Percentiles rank a stretch among this genome's conserved stretches.
Conservation (phyloP, 1,140 invertebrate species). For the Phenacoccus solenopsis region DNA sequence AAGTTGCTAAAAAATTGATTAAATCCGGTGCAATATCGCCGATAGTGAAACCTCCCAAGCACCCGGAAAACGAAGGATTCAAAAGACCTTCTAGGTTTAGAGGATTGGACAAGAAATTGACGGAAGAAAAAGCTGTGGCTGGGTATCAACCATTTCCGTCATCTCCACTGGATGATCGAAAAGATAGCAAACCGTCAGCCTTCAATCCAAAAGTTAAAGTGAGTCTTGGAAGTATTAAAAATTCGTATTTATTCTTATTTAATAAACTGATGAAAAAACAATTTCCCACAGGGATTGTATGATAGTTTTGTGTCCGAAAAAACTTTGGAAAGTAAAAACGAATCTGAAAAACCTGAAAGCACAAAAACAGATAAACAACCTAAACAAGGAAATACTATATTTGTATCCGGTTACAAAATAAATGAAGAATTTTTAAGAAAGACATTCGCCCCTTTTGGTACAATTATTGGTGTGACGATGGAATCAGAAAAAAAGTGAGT, state of each 20-base stretch:
- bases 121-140: slow-evolving; percentile 47
- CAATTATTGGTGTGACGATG: slow-evolving; percentile 78
- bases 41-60: slow-evolving; percentile 58
- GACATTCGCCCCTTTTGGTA: slow-evolving; percentile 61
- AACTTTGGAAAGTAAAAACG: slow-evolving; percentile 45
- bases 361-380: slow-evolving; percentile 47
- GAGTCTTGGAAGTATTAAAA: not conserved
- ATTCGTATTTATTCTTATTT: not conserved
- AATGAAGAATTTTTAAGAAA: slow-evolving; percentile 71
- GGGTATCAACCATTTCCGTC: slow-evolving; percentile 84
- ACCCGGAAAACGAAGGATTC: slow-evolving; percentile 59
- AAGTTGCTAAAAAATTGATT: slow-evolving; percentile 86
- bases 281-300: slow-evolving; percentile 54
- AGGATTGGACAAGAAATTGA: slow-evolving; percentile 66
- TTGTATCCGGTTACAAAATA: slow-evolving; percentile 65
- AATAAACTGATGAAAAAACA: not conserved
- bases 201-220: not conserved
- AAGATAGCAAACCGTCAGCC: not conserved
- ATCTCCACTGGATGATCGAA: slow-evolving; percentile 51
- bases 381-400: slow-evolving; percentile 68
- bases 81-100: slow-evolving; percentile 45
- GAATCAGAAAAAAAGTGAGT: slow-evolving; percentile 72
- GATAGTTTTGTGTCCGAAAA: slow-evolving; percentile 77
- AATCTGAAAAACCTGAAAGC: slow-evolving; percentile 37
- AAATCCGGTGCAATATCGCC: slow-evolving; percentile 85